Percentiles rank a stretch among this genome's conserved stretches.
Evolutionary conservation across 2,797 vertebrate genomes (phyloP).

Genomic region (Macropus fuliginosus): DNA sequence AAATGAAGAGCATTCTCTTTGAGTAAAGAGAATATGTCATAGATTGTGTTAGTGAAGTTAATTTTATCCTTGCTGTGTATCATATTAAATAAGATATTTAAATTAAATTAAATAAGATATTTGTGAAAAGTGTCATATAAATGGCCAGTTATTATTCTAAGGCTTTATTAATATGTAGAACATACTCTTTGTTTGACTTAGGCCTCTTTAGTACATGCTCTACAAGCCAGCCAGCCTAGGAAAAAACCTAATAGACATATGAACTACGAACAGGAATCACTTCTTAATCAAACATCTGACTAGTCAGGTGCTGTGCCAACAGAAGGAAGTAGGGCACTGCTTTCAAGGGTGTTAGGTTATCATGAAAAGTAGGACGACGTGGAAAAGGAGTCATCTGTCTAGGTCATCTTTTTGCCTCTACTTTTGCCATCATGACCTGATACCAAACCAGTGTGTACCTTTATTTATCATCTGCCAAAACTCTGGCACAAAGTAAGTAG

Average conservation of each 20-base stretch:
- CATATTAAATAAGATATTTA: neutral
- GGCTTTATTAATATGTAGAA: neutral
- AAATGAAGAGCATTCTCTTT: constrained; percentile 1
- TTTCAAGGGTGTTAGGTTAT: constrained; percentile 39
- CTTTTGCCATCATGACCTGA: neutral
- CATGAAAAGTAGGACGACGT: constrained; percentile 37
- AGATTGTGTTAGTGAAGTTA: constrained; percentile 32
- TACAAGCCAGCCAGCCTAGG: neutral
- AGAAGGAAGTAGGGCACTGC: constrained; percentile 15
- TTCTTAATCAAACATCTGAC: constrained; percentile 23
- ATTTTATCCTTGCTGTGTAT: constrained; percentile 3
- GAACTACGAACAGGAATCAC: constrained; percentile 5
- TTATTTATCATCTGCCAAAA: neutral
- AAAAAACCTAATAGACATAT: neutral
- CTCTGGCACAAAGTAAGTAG: neutral
- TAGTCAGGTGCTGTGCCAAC: neutral
- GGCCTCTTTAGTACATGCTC: neutral
- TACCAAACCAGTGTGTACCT: neutral
- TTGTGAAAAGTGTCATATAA: neutral
- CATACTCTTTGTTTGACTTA: neutral
- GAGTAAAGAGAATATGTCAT: neutral
- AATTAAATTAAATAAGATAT: constrained; percentile 9
- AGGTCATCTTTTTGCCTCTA: constrained; percentile 21
- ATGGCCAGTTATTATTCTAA: neutral
- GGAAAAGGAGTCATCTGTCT: neutral